Evolutionary conservation across 2,113 vertebrate species (phyloP).

Genomic region (Heliornis fulica): DNA sequence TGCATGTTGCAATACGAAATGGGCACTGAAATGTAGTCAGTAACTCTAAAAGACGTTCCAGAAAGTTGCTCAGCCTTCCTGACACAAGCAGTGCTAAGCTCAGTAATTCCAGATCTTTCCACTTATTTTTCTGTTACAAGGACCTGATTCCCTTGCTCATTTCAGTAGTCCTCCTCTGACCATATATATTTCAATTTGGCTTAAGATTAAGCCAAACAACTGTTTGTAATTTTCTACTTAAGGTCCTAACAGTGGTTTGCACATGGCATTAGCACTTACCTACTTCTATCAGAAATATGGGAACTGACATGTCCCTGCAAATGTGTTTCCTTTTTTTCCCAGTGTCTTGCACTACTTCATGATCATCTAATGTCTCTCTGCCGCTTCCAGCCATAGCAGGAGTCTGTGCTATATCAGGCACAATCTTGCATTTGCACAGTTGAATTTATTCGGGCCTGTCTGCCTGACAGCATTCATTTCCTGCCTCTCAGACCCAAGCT

Average conservation of each 20-base stretch:
- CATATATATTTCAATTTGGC: neutral
- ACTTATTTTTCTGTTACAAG: neutral
- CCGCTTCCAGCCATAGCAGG: neutral
- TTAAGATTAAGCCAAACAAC: neutral
- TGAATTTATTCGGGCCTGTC: neutral
- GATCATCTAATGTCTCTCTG: neutral
- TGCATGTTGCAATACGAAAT: neutral
- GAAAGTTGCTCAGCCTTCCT: neutral
- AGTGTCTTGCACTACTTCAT: neutral
- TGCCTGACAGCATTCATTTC: neutral
- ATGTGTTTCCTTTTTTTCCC: neutral
- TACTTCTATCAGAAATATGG: neutral
- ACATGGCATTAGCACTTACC: neutral
- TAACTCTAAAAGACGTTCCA: neutral
- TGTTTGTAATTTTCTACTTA: neutral
- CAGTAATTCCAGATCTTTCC: neutral
- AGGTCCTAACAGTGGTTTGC: neutral
- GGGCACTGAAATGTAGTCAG: neutral
- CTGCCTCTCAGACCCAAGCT: neutral
- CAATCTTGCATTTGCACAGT: neutral
- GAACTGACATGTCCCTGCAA: neutral
- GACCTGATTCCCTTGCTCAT: neutral
- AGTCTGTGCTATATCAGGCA: neutral
- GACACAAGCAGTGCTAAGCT: neutral
- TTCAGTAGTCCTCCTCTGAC: neutral